Percentiles rank a stretch among this genome's conserved stretches.
These are phyloP conservation scores for Astreopora myriophthalma DNA, from an alignment of 64 coral and sea anemone species.

Conservation along the genomic window DNA sequence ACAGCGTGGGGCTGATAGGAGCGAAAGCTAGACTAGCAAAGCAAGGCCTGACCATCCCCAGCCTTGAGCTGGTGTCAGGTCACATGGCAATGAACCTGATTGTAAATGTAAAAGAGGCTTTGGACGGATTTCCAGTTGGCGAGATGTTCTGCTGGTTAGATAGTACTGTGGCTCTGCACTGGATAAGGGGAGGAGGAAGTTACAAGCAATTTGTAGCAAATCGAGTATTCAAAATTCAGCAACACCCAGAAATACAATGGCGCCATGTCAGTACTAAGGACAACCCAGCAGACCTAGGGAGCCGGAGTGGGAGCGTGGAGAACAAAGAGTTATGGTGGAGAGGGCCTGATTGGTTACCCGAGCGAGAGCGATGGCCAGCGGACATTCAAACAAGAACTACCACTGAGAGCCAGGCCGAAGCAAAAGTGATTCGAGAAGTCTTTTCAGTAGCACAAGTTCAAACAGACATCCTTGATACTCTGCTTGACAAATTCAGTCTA, in stretches of 20 bases:
- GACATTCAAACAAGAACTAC: too few species aligned
- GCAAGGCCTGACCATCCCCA: too few species aligned
- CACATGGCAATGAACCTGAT: background rate
- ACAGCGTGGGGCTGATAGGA: too few species aligned
- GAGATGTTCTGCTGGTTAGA: background rate
- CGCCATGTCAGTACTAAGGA: too few species aligned
- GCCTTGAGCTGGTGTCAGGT: background rate
- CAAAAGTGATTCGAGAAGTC: background rate
- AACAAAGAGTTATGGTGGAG: too few species aligned
- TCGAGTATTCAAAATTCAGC: background rate
- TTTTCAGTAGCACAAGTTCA: background rate
- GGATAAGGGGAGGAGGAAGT: background rate
- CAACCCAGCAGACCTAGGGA: too few species aligned
- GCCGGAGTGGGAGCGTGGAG: too few species aligned
- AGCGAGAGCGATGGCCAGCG: too few species aligned
- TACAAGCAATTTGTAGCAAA: constrained; percentile 1
- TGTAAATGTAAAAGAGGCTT: background rate
- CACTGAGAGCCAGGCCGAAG: background rate
- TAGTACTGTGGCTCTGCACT: too few species aligned
- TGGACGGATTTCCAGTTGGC: background rate
- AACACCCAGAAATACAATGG: too few species aligned
- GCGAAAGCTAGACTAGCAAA: too few species aligned
- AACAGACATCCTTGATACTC: background rate
- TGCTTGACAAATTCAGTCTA: background rate
- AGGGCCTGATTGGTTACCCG: too few species aligned